Percentiles rank a stretch among this genome's conserved stretches.
Conservation (phyloP, 2,113 vertebrate genomes). For the Phyllostomus hastatus region DNA sequence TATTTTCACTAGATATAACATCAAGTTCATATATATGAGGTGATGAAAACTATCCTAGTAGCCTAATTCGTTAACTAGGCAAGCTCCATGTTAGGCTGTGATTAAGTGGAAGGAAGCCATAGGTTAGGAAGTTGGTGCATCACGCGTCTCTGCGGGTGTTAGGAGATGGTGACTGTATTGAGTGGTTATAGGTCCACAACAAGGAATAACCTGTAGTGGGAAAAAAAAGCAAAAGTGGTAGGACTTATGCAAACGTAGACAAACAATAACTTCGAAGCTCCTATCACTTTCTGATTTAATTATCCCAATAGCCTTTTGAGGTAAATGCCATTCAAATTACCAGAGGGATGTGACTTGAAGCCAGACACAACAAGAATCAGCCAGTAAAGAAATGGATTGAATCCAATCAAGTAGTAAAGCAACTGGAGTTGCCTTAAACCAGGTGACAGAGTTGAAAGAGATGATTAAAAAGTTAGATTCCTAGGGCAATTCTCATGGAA, state of each 20-base stretch:
- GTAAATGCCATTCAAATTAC: background rate
- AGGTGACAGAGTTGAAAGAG: background rate
- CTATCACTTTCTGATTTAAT: conserved; percentile 14
- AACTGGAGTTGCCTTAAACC: background rate
- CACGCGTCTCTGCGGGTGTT: background rate
- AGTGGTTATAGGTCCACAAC: background rate
- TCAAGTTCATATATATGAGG: background rate
- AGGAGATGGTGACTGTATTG: background rate
- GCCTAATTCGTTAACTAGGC: background rate
- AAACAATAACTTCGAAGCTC: background rate
- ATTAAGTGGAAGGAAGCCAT: background rate
- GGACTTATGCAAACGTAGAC: background rate
- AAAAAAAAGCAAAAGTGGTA: background rate
- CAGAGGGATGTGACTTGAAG: background rate
- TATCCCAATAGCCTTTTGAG: background rate
- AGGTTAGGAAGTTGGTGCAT: background rate
- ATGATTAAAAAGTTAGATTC: background rate
- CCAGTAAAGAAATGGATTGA: background rate
- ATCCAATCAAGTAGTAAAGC: background rate
- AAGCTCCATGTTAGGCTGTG: background rate
- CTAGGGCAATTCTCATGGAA: background rate
- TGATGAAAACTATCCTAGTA: background rate
- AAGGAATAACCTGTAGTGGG: background rate
- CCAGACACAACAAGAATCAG: background rate
- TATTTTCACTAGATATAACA: conserved; percentile 32